Base-by-base conservation (phyloP, 1,140 invertebrate genomes). In the Meloidogyne floridensis region DNA sequence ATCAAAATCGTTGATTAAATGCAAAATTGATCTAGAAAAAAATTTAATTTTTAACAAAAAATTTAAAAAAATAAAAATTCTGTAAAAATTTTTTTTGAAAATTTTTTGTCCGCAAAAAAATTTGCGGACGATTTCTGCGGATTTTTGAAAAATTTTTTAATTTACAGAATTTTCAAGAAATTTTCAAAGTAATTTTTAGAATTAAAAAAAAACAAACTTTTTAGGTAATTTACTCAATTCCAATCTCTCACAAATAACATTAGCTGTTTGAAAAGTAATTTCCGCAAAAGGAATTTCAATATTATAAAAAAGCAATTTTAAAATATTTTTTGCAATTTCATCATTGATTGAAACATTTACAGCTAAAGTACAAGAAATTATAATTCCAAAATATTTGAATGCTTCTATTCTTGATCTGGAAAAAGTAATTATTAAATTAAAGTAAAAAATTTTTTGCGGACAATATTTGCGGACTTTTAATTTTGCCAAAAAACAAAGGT, bases 301-400 rank as follows among this genome's bases (percentile, higher is more conserved):
- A 53, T 79, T 79, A 51, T 79, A 20, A 18, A 79, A 53, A 43
- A 80, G 32, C 42, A 83, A 77, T 20, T 78, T 78, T 9, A 84
- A 47, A 56, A 83, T 70, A 72, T 81, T 75, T 13, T 82, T 47
- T 32, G 76, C 42, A 8, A 59, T 70, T 69, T 84, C 83, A 18
- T 84, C 72, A 5, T 82, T 80, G 15, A 84, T 18, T 15, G 77
- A 54, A 13, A 74, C 81, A 65, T 85, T 84, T 72, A 84, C 53
- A 18, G 32, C 56, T 53, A 84, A 70, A 18, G 77, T 54, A 74
- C 77, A 80, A 11, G 82, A 43, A 73, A 84, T 69, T 20, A 84
- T 80, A 11, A 80, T 72, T 42, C 77, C 83, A 32, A 56, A 65
- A 51, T 65, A 72, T 75, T 84, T 83, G 59, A 54, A 84, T 7